phyloP scores from a whole-genome alignment of 2,888 invertebrate species.

The Melitaea athalia region DNA sequence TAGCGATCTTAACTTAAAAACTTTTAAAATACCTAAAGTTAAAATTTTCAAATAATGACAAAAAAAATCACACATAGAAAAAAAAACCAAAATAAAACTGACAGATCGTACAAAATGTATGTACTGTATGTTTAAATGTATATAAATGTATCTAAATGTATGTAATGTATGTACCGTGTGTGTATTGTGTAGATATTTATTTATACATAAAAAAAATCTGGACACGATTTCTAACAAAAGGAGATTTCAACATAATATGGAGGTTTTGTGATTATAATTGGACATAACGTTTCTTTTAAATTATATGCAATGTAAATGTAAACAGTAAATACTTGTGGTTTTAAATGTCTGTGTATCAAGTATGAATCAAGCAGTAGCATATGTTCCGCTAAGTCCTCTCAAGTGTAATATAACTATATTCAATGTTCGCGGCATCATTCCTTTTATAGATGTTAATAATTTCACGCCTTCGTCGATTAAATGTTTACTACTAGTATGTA shows the following conservation, averaged over 20 bases:
- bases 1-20: neutral
- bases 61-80: no score
- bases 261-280: no score
- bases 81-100: no score
- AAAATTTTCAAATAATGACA: neutral
- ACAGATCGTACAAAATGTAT: no score
- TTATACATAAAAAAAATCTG: no score
- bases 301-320: neutral
- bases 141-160: no score
- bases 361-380: constrained; percentile 39
- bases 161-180: no score
- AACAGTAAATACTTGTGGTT: neutral
- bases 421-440: constrained; percentile 32
- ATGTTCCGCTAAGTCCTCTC: constrained; percentile 30
- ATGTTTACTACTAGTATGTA: constrained; percentile 24
- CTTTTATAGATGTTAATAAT: constrained; percentile 31
- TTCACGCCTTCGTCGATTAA: constrained; percentile 27
- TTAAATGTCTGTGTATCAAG: constrained; percentile 26
- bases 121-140: no score
- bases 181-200: no score
- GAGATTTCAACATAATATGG: no score
- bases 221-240: no score
- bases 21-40: neutral
- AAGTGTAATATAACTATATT: constrained; percentile 30
- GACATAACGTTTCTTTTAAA: no score